These are phyloP conservation scores for Aspidapion aeneum DNA, from an alignment of 2,888 invertebrate species.

Conservation along the genomic window DNA sequence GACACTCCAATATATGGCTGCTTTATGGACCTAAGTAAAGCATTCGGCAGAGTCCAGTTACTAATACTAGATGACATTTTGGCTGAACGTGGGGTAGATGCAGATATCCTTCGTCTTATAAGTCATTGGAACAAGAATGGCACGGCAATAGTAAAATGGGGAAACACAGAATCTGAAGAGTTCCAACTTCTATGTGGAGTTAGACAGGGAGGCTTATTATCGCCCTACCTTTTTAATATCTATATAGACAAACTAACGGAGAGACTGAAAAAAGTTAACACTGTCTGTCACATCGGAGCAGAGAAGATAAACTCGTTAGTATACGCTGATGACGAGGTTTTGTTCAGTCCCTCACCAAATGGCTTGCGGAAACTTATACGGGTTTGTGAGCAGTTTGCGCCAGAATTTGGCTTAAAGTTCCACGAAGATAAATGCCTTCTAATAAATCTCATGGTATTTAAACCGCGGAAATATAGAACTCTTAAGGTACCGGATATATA, in stretches of 20 bases:
- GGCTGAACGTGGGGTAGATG: not conserved
- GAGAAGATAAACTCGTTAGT: too few species aligned
- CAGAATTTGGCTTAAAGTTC: not conserved
- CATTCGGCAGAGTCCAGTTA: not conserved
- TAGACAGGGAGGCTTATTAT: not conserved
- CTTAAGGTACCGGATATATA: not conserved
- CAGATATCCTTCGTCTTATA: not conserved
- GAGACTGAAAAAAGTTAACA: not conserved
- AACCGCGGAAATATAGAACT: not conserved
- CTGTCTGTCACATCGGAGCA: too few species aligned
- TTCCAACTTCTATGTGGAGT: not conserved
- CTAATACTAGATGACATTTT: not conserved
- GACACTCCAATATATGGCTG: not conserved
- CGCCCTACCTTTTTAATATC: not conserved
- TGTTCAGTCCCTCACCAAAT: too few species aligned
- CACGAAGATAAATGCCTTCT: not conserved
- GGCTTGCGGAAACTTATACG: too few species aligned
- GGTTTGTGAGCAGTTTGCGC: not conserved
- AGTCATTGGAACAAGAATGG: not conserved
- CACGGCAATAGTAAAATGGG: not conserved
- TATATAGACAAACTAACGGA: not conserved
- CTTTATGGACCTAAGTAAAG: not conserved
- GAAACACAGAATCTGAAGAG: not conserved
- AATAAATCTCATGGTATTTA: not conserved
- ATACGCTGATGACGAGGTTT: too few species aligned